Evolutionary conservation across 1,140 invertebrate species (phyloP), one percentile per base, ranked within the genome.

Genomic region (Bilobella aurantiaca): DNA sequence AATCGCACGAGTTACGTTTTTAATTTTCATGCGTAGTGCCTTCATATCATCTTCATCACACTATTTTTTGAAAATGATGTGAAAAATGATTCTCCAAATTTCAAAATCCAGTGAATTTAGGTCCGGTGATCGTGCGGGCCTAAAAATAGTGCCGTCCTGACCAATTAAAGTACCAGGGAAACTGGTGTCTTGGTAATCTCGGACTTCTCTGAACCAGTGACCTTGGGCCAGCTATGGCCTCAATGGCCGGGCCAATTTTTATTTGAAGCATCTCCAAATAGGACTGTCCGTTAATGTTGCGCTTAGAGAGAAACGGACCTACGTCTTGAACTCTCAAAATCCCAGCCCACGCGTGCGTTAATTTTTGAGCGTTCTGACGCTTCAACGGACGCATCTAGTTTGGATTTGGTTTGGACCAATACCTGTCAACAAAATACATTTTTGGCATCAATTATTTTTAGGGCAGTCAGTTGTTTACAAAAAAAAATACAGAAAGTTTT

Each of bases 101-200:
- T 77, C 78, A 73, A 76, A 78, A 73, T 79, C 77, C 62, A 76
- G 63, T 37, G 73, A 73, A 61, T 74, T 78, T 62, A 79, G 68
- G 68, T 80, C 78, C 1, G 77, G 77, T 18, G 73, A 77, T 56
- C 74, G 63, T 60, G 78, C 68, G 65, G 75, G 77, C 77, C 77
- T 79, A 58, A 32, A 18, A 65, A 78, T 69, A 49, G 73, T 71
- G 61, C 74, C 75, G 59, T 69, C 69, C 47, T 76, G 70, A 57
- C 78, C 75, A 71, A 79, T 77, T 75, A 75, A 79, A 30, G 73
- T 28, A 32, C 71, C 53, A 30, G 68, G 70, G 72, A 74, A 77
- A 25, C 29, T 56, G 61, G 73, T 56, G 67, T 76, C 70, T 49
- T 78, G 46, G 37, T 25, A 74, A 1, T 58, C 61, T 14, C 70